Evolutionary conservation across 2,797 vertebrate genomes (phyloP).

Genomic region (Sphaeramia orbicularis): DNA sequence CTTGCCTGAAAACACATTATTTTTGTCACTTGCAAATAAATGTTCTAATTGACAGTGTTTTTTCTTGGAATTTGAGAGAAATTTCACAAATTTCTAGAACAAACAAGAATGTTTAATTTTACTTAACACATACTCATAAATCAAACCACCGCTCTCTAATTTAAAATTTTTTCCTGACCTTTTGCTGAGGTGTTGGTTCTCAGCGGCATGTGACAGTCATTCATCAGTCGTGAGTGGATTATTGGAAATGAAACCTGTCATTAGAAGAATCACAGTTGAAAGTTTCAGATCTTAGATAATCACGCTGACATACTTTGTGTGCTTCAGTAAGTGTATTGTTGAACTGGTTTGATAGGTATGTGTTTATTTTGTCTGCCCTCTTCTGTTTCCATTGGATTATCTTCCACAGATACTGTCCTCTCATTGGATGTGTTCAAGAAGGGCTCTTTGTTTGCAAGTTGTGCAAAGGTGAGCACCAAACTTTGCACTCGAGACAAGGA

Average conservation of each 20-base stretch:
- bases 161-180: too few relatives aligned
- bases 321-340: not conserved
- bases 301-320: not conserved
- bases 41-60: too few relatives aligned
- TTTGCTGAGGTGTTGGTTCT: too few relatives aligned
- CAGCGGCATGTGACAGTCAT: not conserved
- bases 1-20: too few relatives aligned
- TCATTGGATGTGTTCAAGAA: slow-evolving; percentile 94
- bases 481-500: not conserved
- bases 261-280: not conserved
- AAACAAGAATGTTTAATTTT: too few relatives aligned
- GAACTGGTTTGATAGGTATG: slow-evolving; percentile 22
- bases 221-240: not conserved
- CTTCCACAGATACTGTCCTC: slow-evolving; percentile 89
- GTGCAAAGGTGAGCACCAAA: slow-evolving; percentile 89
- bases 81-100: too few relatives aligned
- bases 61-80: too few relatives aligned
- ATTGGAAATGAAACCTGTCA: not conserved
- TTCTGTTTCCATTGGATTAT: not conserved
- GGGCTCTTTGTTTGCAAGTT: slow-evolving; percentile 90
- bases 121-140: too few relatives aligned
- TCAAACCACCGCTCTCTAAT: too few relatives aligned
- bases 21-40: too few relatives aligned
- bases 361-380: not conserved
- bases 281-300: not conserved